These are phyloP conservation scores for Carapus acus DNA, from an alignment of 2,797 vertebrate species.

Conservation along the genomic window DNA sequence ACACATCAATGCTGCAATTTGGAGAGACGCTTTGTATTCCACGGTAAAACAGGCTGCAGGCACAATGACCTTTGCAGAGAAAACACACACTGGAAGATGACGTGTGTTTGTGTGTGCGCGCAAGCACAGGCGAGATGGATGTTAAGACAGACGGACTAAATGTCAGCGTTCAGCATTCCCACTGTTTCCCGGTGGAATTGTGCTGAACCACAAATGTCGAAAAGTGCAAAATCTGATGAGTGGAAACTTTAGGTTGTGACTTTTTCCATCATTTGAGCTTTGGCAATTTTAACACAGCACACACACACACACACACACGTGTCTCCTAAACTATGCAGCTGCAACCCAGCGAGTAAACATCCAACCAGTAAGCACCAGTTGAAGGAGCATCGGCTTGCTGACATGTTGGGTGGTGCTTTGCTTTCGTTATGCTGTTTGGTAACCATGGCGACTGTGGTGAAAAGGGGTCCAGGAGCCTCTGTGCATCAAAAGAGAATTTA, in stretches of 20 bases:
- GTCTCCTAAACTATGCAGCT: no score
- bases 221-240: no score
- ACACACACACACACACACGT: no score
- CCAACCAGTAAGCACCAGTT: no score
- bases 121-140: background rate
- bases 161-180: background rate
- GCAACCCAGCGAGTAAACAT: no score
- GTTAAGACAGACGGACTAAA: background rate
- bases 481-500: conserved; percentile 45
- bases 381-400: no score
- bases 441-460: conserved; percentile 44
- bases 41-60: conserved; percentile 15
- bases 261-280: no score
- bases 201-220: no score
- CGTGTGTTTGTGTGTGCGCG: conserved; percentile 7
- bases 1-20: conserved; percentile 26
- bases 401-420: background rate
- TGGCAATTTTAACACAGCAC: no score
- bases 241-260: no score
- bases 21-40: conserved; percentile 26
- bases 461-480: conserved; percentile 25
- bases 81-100: conserved; percentile 20
- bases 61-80: conserved; percentile 36
- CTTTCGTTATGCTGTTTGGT: conserved; percentile 54
- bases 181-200: no score